A percentile compares a stretch with the other conserved stretches of the same genome.
These are phyloP conservation scores for Pterostichus niger DNA, from an alignment of 2,888 invertebrate genomes.

Conservation along the genomic window DNA sequence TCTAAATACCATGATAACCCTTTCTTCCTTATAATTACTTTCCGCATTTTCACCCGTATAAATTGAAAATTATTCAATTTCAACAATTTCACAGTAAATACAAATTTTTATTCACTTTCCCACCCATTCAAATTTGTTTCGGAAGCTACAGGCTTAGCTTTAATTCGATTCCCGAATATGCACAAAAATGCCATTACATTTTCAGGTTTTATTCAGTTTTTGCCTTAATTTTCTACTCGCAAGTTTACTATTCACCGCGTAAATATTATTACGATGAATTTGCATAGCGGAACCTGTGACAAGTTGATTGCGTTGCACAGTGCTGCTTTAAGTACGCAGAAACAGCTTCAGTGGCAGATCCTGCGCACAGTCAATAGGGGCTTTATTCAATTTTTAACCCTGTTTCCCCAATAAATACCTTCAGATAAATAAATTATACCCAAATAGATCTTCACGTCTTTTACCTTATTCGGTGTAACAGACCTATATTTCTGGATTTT, in stretches of 20 bases:
- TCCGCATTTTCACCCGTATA: too few species aligned
- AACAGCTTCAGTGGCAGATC: slow-evolving; percentile 7
- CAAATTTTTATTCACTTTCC: background rate
- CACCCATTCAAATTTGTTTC: background rate
- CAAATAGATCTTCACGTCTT: too few species aligned
- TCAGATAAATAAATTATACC: too few species aligned
- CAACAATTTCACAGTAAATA: background rate
- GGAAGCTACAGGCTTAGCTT: background rate
- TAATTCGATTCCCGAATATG: slow-evolving; percentile 19
- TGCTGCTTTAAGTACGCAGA: slow-evolving; percentile 34
- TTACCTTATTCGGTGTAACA: too few species aligned
- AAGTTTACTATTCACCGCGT: slow-evolving; percentile 56
- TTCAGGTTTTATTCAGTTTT: slow-evolving; percentile 44
- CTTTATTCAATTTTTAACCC: background rate
- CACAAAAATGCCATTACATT: slow-evolving; percentile 9
- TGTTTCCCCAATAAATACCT: background rate
- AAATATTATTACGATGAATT: slow-evolving; percentile 57
- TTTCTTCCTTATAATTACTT: background rate
- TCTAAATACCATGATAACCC: background rate
- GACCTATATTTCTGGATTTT: too few species aligned
- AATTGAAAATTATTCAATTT: slow-evolving; percentile 1
- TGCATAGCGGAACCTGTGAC: slow-evolving; percentile 52
- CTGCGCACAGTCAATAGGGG: background rate
- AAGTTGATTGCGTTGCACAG: slow-evolving; percentile 44
- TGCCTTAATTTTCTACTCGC: slow-evolving; percentile 33